These are phyloP conservation scores for Phyllotis vaccarum DNA, from an alignment of 2,797 vertebrate species.

Conservation along the genomic window DNA sequence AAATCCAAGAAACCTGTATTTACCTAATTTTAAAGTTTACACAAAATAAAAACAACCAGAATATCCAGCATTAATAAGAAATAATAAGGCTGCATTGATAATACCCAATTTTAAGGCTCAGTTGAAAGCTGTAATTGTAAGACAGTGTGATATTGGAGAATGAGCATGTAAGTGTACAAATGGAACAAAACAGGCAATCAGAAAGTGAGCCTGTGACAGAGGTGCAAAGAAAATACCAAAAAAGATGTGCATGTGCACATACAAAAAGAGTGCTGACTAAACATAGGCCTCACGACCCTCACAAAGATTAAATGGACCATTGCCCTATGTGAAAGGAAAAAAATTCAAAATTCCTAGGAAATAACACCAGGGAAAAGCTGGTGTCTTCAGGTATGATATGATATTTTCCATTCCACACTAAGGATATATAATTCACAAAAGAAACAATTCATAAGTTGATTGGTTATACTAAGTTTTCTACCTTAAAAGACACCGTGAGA, in stretches of 20 bases:
- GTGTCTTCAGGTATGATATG: not conserved
- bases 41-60: not conserved
- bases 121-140: not conserved
- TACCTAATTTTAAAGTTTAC: not conserved
- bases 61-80: not conserved
- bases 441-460: not conserved
- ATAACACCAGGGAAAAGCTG: not conserved
- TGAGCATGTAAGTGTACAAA: not conserved
- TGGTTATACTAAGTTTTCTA: not conserved
- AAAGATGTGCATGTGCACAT: not conserved
- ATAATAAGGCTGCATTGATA: not conserved
- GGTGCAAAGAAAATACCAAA: not conserved
- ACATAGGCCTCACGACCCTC: not conserved
- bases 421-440: not conserved
- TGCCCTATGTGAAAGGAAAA: not conserved
- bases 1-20: not conserved
- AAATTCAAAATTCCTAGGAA: not conserved
- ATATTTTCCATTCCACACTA: not conserved
- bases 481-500: not conserved
- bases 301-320: not conserved
- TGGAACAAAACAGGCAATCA: not conserved
- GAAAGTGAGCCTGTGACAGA: not conserved
- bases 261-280: not conserved
- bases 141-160: not conserved
- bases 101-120: not conserved